Evolutionary conservation across 1,140 invertebrate species (phyloP), one percentile per base, ranked within the genome.

Genomic region (Oppia nitens): DNA sequence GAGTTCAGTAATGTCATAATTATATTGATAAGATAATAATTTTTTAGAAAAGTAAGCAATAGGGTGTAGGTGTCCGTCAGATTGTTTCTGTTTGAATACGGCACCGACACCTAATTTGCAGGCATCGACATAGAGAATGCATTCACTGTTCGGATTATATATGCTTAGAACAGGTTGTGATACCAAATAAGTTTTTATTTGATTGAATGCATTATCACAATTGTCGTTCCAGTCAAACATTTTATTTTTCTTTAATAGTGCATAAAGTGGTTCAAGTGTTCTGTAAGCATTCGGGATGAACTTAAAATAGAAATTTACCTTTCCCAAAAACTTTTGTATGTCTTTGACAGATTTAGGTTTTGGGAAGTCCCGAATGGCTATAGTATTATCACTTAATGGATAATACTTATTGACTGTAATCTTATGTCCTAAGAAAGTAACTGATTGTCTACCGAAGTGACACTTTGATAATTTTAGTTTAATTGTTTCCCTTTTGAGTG

Each of bases 181-280:
- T 2, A 62, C 63, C 26, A 69, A 32, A 21, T 49, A 45, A n/a
- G 55, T 23, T 63, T 74, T 75, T 6, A 76, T 40, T 28, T 59
- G 55, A 32, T 72, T 65, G 27, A 68, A 69, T 3, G 65, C 68
- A 47, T 76, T 52, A 57, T 67, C 25, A 28, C 68, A 66, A 4
- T 67, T 48, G 0, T 64, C 1, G 6, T 40, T 60, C 74, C 73
- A 75, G 14, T 52, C 11, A 49, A 68, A 74, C 4, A 48, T 25
- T n/a, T 21, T 50, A 21, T 74, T 65, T 63, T 74, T 73, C n/a
- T 60, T 70, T 70, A 70, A 50, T n/a, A 76, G 60, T 2, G 67
- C 53, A 25, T 70, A 61, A n/a, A 78, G 57, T 32, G 68, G 64
- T 45, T 58, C 61, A 12, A 69, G 69, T 11, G 69, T 54, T 47